Conservation (phyloP, 2,888 invertebrate species). For the Ophraella communa region DNA sequence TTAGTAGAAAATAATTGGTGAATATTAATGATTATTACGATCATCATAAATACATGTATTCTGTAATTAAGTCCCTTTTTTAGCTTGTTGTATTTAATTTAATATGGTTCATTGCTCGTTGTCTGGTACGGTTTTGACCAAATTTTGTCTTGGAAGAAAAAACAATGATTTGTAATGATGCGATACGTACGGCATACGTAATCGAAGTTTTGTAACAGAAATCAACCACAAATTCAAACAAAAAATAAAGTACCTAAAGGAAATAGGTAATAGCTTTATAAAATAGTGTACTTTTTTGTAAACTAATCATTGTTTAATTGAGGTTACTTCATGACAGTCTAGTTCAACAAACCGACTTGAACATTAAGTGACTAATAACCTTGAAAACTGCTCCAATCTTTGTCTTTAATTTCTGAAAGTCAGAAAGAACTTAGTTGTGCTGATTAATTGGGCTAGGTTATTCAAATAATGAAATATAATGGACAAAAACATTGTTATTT, state of each 20-base stretch:
- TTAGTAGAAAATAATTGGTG: constrained; percentile 37
- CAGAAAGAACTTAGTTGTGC: too few relatives aligned
- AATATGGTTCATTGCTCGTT: too few relatives aligned
- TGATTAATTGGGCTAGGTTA: too few relatives aligned
- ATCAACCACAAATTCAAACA: neutral
- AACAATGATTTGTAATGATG: too few relatives aligned
- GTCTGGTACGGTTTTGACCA: too few relatives aligned
- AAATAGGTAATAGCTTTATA: neutral
- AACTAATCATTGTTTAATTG: neutral
- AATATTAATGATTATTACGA: neutral
- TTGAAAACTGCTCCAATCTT: neutral
- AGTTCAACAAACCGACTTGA: constrained; percentile 1
- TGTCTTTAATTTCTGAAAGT: too few relatives aligned
- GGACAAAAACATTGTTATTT: too few relatives aligned
- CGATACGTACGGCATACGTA: neutral
- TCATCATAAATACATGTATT: neutral
- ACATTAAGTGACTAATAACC: neutral
- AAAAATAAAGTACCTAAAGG: too few relatives aligned
- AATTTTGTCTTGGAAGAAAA: too few relatives aligned
- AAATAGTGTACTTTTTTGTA: neutral
- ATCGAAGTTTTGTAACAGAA: neutral
- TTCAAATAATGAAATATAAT: too few relatives aligned
- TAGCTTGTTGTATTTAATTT: neutral
- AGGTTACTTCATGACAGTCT: neutral
- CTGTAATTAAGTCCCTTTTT: neutral